phyloP scores from a whole-genome alignment of 1,140 invertebrate genomes.

The Brachionus rotundiformis region DNA sequence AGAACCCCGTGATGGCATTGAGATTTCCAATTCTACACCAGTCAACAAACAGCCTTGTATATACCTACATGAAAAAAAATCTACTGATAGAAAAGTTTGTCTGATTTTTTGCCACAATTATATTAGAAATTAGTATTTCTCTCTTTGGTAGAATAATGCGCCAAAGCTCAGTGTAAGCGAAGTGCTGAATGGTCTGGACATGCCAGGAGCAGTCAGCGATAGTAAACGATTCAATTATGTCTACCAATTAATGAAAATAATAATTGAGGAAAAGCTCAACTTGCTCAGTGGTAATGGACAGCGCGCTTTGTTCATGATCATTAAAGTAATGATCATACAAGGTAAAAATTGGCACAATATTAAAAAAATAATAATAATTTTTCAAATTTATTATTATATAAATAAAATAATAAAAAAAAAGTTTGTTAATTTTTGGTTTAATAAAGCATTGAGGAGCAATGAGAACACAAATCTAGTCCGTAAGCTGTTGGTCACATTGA shows the following conservation, averaged over 20 bases:
- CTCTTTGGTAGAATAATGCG: constrained; percentile 88
- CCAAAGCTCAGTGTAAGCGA: constrained; percentile 87
- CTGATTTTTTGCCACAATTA: neutral
- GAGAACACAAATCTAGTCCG: constrained; percentile 57
- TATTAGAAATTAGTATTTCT: too few relatives aligned
- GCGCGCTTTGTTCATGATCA: constrained; percentile 84
- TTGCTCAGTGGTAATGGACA: constrained; percentile 87
- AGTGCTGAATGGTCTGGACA: constrained; percentile 87
- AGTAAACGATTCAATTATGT: constrained; percentile 92
- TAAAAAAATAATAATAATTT: too few relatives aligned
- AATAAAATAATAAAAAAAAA: too few relatives aligned
- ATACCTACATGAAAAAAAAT: constrained; percentile 57
- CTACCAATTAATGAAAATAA: constrained; percentile 74
- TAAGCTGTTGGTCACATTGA: constrained; percentile 56
- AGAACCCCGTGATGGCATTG: constrained; percentile 53
- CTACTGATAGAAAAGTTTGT: constrained; percentile 58
- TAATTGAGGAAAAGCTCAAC: constrained; percentile 80
- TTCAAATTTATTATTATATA: too few relatives aligned
- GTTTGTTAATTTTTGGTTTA: neutral
- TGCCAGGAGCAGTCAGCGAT: constrained; percentile 88
- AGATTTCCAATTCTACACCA: constrained; percentile 52
- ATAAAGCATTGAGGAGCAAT: constrained; percentile 56
- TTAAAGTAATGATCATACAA: constrained; percentile 88
- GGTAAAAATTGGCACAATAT: constrained; percentile 69
- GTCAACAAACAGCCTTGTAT: constrained; percentile 55